phyloP scores from a whole-genome alignment of 2,797 vertebrate genomes.

The Dryobates pubescens region DNA sequence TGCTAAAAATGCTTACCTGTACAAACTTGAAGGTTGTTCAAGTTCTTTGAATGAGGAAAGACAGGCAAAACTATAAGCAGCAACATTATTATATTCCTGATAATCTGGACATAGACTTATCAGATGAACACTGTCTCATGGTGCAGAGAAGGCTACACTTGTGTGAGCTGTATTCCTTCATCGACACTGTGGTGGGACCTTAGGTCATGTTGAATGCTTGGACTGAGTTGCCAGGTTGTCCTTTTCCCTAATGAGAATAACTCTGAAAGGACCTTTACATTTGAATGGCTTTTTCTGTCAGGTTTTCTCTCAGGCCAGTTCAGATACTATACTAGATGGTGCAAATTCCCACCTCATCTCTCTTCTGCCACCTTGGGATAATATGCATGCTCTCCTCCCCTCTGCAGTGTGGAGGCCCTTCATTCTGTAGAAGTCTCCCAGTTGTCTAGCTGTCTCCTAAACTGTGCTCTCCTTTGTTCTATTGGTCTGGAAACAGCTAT shows the following conservation, averaged over 20 bases:
- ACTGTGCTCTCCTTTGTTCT: background rate
- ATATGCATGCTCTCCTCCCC: fast-evolving
- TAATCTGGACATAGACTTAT: background rate
- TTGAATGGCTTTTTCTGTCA: background rate
- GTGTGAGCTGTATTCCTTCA: background rate
- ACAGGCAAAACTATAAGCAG: background rate
- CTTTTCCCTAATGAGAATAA: background rate
- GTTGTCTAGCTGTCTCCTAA: background rate
- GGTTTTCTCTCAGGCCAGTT: background rate
- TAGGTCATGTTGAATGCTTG: background rate
- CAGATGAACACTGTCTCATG: background rate
- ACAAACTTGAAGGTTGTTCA: background rate
- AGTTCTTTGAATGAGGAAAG: background rate
- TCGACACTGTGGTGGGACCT: background rate
- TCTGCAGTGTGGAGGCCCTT: background rate
- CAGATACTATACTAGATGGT: background rate
- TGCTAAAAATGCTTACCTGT: background rate
- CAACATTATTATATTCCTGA: background rate
- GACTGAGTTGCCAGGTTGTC: background rate
- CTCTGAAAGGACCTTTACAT: background rate
- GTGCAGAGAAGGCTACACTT: background rate
- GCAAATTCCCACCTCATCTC: background rate
- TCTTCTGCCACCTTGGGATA: background rate
- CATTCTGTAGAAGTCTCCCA: background rate
- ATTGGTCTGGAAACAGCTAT: background rate